Base-by-base conservation (phyloP, 2,797 vertebrate genomes). In the Prunella strophiata region DNA sequence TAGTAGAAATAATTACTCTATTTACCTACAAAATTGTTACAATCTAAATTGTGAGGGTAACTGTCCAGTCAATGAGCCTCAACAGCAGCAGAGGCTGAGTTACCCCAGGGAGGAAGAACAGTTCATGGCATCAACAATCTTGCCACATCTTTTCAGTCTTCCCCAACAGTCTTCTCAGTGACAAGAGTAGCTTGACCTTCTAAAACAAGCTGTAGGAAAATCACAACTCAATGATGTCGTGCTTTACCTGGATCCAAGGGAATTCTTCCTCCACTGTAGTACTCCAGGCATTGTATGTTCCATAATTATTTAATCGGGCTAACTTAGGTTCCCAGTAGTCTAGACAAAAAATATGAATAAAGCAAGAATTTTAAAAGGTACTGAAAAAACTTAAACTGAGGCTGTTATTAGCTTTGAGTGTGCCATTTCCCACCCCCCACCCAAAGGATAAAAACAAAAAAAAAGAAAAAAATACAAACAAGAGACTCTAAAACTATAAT, bases 271-370 rank as follows among this genome's bases (percentile, higher is more conserved):
- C 51, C 74, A 95, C 63, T 57, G 98, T 96, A 66, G 98, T 97
- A 92, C 99, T 99, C 99, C 99, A 99, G 59, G 99, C 99, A 70
- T 99, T 99, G 91, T 98, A 98, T 87, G 98, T 98, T 73, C 99
- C 99, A n/a, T 61, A 85, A 89, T 98, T 99, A 90, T 99, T 97
- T 85, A 99, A 95, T 97, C 99, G 98, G 89, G 99, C 99, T 86
- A 99, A 96, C 88, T 97, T 97, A 15, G 99, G 98, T 77, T 98
- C 96, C 99, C 99, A 99, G 71, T 98, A 96, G 63, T 97, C 99
- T 99, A 92, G 62, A 84, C 13, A 51, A 58, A 94, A 95, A 86
- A 82, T 9, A 86, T 1, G 1, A 91, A 88, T 42, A 55, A 67
- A 85, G 52, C 4, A 91, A 91, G 38, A 68, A 78, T 81, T 75